phyloP scores from a whole-genome alignment of 1,140 invertebrate species.

The Caenorhabditis brenneri region DNA sequence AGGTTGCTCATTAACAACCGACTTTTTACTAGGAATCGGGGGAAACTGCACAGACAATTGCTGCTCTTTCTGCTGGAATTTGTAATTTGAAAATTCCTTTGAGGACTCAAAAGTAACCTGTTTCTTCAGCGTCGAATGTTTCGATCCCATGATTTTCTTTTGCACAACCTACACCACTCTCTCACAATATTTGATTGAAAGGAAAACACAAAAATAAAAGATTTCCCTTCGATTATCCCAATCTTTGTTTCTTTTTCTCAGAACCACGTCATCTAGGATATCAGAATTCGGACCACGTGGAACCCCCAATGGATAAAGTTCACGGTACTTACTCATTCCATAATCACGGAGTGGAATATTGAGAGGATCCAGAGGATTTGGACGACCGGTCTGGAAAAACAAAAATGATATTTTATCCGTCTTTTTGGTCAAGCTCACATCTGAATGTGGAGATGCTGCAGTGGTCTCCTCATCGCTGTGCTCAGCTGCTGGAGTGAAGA shows the following conservation, averaged over 20 bases:
- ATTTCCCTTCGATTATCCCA: neutral
- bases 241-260: too few species aligned
- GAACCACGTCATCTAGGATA: too few species aligned
- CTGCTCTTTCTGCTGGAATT: too few species aligned
- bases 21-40: neutral
- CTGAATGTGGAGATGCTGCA: neutral
- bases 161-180: neutral
- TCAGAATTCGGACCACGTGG: too few species aligned
- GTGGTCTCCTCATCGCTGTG: neutral
- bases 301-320: too few species aligned
- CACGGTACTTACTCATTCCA: conserved; percentile 18
- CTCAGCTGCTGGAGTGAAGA: neutral
- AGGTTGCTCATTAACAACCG: neutral
- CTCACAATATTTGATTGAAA: neutral
- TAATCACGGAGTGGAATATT: conserved; percentile 15
- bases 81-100: too few species aligned
- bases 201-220: neutral
- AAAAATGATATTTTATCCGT: too few species aligned
- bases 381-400: too few species aligned
- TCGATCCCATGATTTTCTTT: conserved; percentile 3
- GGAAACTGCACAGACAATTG: neutral
- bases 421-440: too few species aligned
- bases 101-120: too few species aligned
- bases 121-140: conserved; percentile 15
- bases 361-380: conserved; percentile 9